Base-by-base conservation (phyloP, 2,888 invertebrate species). In the Erebia aethiops region DNA sequence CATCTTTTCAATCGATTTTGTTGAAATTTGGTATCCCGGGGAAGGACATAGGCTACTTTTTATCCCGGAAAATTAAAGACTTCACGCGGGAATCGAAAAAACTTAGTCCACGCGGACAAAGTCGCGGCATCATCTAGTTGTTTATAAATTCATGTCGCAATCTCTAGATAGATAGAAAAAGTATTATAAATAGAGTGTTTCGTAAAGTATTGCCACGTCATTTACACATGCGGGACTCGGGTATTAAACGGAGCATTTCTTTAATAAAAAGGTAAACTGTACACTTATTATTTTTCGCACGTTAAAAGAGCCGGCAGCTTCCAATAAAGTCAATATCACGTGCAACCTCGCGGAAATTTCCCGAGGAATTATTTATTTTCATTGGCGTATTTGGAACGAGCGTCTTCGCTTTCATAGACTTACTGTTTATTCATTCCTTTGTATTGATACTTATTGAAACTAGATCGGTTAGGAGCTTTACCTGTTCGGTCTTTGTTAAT, bases 241-340 rank as follows among this genome's bases (percentile, higher is more conserved):
- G 43, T 58, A 64, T 51, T 52, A 35, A 51, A 35, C n/a, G 52
- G 7, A 51, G 61, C 18, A 26, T 57, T 49, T n/a, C 26, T 49
- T 57, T 21, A 56, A 57, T 66, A 66, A 26, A 35, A 66, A 49
- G 16, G 67, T 49, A 58, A 46, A 58, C 26, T n/a, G 26, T 58
- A 21, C n/a, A 16, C 46, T 46, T 67, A 67, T 58, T 67, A 65
- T 56, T 43, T 65, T 43, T 43, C 56, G 10, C 54, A 43, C 54
- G 65, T 65, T 54, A 56, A 56, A 65, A 65, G 54, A 14, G n/a
- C 18, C 41, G 52, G 35, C 65, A 56, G 43, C 54, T 54, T 65
- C 56, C 65, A 65, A 65, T 65, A 65, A 56, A 65, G 65, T 65
- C 65, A 65, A 65, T 65, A 65, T 43, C 65, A 65, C 65, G 65